Percentiles rank a stretch among this genome's conserved stretches.
Evolutionary conservation across 2,113 vertebrate species (phyloP).

Genomic region (pig (Sus scrofa)): DNA sequence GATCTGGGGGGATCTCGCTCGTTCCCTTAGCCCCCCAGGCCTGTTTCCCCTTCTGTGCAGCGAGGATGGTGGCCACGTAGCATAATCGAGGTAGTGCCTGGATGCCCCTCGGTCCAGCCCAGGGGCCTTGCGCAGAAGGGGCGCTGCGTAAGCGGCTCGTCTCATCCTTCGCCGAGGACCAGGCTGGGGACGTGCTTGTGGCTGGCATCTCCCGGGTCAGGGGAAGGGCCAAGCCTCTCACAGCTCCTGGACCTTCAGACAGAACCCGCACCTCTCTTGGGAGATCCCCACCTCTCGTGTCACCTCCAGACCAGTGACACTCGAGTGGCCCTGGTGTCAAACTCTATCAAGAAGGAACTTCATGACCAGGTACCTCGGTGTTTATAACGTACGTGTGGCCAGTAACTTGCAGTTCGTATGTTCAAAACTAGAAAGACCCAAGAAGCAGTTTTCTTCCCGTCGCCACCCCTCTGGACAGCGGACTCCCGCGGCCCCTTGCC

Average conservation of each 20-base stretch:
- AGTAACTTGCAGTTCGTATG: too few relatives aligned
- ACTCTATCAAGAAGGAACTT: accelerated
- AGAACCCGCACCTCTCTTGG: not conserved
- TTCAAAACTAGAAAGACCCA: not conserved
- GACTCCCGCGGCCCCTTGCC: not conserved
- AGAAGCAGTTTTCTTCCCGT: too few relatives aligned
- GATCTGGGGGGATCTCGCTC: accelerated
- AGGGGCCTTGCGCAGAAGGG: not conserved
- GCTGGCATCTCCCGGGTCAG: not conserved
- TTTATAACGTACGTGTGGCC: accelerated
- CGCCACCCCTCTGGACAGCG: too few relatives aligned
- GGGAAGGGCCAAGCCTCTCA: not conserved
- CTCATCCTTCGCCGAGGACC: accelerated
- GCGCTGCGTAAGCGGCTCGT: accelerated
- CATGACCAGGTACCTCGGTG: accelerated
- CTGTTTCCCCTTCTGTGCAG: not conserved
- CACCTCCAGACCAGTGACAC: too few relatives aligned
- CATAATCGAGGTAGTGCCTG: accelerated
- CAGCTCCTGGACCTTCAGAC: not conserved
- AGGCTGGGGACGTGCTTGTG: accelerated
- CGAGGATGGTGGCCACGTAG: not conserved
- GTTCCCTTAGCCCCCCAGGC: too few relatives aligned
- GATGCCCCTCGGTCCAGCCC: accelerated
- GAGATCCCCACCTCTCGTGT: not conserved
- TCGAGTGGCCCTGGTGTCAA: too few relatives aligned